Base-by-base conservation (phyloP, 2,888 invertebrate species). In the Shargacucullia verbasci region DNA sequence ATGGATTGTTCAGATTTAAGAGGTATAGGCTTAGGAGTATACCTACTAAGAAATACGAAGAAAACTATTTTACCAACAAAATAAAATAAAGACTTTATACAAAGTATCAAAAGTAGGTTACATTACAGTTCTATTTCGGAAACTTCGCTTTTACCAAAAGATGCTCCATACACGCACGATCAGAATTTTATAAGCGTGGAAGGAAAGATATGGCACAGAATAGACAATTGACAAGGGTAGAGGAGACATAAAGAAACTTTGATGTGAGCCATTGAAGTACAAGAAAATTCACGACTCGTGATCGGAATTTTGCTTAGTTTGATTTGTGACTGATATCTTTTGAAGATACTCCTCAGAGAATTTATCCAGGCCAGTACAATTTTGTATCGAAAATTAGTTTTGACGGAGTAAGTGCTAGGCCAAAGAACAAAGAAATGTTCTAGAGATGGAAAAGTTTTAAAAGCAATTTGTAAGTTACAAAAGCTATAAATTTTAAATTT, bases 171-270 rank as follows among this genome's bases (percentile, higher is more conserved):
- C 62, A 63, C 61, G 61, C 59, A 61, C 56, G 57, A 48, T 69
- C 62, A 55, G 69, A 73, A 74, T 76, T 74, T 74, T 69, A 66
- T 68, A 78, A 75, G 57, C 67, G 52, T 54, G 55, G 53, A 62
- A 58, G 78, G 76, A 79, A 82, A 82, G 77, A 82, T 82, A 79
- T 77, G 75, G 80, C 71, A 76, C 59, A 78, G 81, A 86, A 87
- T 83, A 86, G 84, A 82, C 83, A 84, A 83, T 85, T 89, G 89
- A 89, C 81, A 83, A 89, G 88, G 87, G 88, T 89, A 75, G 59
- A 81, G 70, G 71, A 80, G 76, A 84, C 83, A 80, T 81, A 83
- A 79, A 82, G 83, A 85, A 86, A 87, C 84, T 88, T 87, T 85
- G 87, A 88, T 87, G 83, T 81, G 78, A 80, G 79, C 83, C 81